Percentiles rank a stretch among this genome's conserved stretches.
phyloP scores from a whole-genome alignment of 2,888 invertebrate species.

The Patella ulyssiponensis region DNA sequence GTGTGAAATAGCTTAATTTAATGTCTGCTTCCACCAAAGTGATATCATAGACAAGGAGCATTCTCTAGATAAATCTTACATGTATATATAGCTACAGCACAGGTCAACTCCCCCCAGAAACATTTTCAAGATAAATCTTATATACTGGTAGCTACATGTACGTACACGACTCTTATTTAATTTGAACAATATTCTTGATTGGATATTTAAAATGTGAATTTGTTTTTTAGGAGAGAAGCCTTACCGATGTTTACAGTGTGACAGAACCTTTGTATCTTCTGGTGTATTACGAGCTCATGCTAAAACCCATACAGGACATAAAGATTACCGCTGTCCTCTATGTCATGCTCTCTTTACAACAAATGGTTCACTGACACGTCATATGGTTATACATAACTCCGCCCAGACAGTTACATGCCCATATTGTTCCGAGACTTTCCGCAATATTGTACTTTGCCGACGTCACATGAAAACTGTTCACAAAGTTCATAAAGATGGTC shows the following conservation, averaged over 20 bases:
- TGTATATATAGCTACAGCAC: too few relatives aligned
- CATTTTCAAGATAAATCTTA: too few relatives aligned
- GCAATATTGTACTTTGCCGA: constrained; percentile 46
- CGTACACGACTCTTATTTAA: too few relatives aligned
- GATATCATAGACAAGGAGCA: too few relatives aligned
- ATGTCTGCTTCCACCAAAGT: too few relatives aligned
- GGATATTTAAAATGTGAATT: too few relatives aligned
- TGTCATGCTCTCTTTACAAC: constrained; percentile 66
- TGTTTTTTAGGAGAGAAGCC: constrained; percentile 71
- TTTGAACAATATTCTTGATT: too few relatives aligned
- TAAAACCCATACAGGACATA: constrained; percentile 65
- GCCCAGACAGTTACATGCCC: constrained; percentile 56
- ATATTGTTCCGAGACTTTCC: constrained; percentile 59
- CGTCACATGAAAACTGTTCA: constrained; percentile 44
- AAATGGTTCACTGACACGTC: constrained; percentile 65
- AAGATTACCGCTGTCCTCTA: constrained; percentile 54
- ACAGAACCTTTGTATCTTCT: constrained; percentile 57
- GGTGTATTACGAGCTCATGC: constrained; percentile 65
- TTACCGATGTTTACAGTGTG: constrained; percentile 67
- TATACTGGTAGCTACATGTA: too few relatives aligned
- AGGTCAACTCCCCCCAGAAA: too few relatives aligned
- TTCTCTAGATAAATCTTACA: too few relatives aligned
- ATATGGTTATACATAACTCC: constrained; percentile 63
- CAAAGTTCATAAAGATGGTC: constrained; percentile 42
- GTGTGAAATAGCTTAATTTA: too few relatives aligned